Percentiles rank a stretch among this genome's conserved stretches.
These are phyloP conservation scores for Phaethon lepturus DNA, from an alignment of 2,113 vertebrate genomes.

Conservation along the genomic window DNA sequence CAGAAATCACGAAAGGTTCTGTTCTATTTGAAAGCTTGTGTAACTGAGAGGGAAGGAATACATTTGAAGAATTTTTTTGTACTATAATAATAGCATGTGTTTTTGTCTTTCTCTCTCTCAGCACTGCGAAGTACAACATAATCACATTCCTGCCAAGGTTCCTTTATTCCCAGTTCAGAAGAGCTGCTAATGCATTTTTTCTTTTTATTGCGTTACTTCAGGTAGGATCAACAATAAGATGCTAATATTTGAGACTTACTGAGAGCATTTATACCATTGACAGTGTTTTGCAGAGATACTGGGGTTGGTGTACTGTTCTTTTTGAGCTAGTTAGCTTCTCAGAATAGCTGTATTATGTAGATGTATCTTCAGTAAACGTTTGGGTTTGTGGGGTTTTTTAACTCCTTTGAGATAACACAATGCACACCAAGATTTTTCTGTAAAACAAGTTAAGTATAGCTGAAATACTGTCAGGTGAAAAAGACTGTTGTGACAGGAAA, in stretches of 20 bases:
- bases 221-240: slow-evolving; percentile 79
- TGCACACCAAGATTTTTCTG: not conserved
- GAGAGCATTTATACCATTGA: not conserved
- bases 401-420: not conserved
- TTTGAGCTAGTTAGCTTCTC: not conserved
- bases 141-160: slow-evolving; percentile 98
- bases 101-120: slow-evolving; percentile 77
- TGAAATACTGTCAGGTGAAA: not conserved
- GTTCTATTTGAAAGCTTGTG: not conserved
- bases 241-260: not conserved
- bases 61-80: not conserved
- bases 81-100: not conserved
- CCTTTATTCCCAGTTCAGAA: slow-evolving; percentile 98
- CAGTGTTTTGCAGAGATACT: not conserved
- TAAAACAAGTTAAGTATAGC: not conserved
- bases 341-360: not conserved
- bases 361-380: not conserved
- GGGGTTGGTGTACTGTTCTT: not conserved
- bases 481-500: not conserved
- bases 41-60: not conserved
- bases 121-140: slow-evolving; percentile 98
- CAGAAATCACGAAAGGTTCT: not conserved
- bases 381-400: not conserved
- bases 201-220: slow-evolving; percentile 98
- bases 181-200: slow-evolving; percentile 98